Conservation (phyloP, 1,140 invertebrate species). For the Drosophila elegans region DNA sequence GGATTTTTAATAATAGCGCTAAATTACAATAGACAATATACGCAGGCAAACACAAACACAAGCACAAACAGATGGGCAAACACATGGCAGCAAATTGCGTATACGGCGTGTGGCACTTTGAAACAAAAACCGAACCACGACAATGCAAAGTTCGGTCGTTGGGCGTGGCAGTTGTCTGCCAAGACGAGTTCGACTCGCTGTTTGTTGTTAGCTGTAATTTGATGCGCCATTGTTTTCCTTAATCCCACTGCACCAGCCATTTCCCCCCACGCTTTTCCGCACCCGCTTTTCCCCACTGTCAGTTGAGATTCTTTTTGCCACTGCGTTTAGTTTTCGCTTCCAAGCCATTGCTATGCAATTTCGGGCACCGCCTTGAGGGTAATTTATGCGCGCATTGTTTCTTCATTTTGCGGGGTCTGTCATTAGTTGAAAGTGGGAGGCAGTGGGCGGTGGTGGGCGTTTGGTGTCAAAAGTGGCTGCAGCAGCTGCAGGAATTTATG, state of each 20-base stretch:
- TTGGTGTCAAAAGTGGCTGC: slow-evolving; percentile 35
- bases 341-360: slow-evolving; percentile 72
- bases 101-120: slow-evolving; percentile 80
- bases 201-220: slow-evolving; percentile 77
- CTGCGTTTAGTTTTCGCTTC: slow-evolving; percentile 62
- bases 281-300: slow-evolving; percentile 34
- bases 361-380: slow-evolving; percentile 58
- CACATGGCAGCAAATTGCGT: slow-evolving; percentile 66
- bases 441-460: slow-evolving; percentile 1
- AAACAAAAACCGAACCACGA: slow-evolving; percentile 76
- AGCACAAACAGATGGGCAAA: slow-evolving; percentile 16
- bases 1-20: slow-evolving; percentile 81
- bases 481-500: slow-evolving; percentile 75
- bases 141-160: slow-evolving; percentile 66
- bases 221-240: slow-evolving; percentile 77
- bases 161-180: slow-evolving; percentile 58
- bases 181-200: slow-evolving; percentile 51
- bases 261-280: neutral
- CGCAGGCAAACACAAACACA: slow-evolving; percentile 24
- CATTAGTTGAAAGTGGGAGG: slow-evolving; percentile 53
- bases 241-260: slow-evolving; percentile 43
- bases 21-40: slow-evolving; percentile 77
- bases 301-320: slow-evolving; percentile 58
- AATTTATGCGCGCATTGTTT: slow-evolving; percentile 80
- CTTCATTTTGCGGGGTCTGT: slow-evolving; percentile 72